Evolutionary conservation across 2,888 invertebrate genomes (phyloP), one percentile per base, ranked within the genome.

Genomic region (Andrena praecox): DNA sequence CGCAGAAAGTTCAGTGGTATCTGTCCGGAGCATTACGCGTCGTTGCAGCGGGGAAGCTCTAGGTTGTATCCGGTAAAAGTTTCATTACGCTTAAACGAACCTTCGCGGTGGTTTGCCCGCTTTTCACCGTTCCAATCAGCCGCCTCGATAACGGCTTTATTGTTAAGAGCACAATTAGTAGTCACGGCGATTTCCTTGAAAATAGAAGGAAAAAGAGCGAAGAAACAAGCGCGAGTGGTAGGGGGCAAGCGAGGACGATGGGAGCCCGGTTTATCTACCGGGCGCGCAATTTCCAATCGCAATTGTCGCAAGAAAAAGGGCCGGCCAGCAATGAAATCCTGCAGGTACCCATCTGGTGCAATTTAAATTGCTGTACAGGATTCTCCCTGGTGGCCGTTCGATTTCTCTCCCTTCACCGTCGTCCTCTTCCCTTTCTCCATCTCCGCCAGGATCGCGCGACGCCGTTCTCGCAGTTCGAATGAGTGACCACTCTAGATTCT

Each of bases 401-500:
- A 64, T 67, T 54, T 73, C 68, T 27, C 64, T 66, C 50, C 27
- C 24, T 56, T 54, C 29, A 29, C 42, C 68, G 27, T 16, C 20
- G 16, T 54, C n/a, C 50, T 59, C 12, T 20, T 35, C 12, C 35
- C 12, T 24, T 29, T 10, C 48, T 29, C 29, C n/a, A 33, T 20
- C 52, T 35, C 27, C 74, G 0, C 12, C 48, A 42, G 59, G 31
- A 16, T 64, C 59, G 67, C 52, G 48, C 16, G n/a, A 54, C 59
- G 31, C 33, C 71, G 60, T 72, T 79, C 77, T 82, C 73, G 82
- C 77, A 70, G 73, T 80, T 79, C 82, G 84, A 87, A 86, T 62
- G 80, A 83, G 82, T 77, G 77, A 70, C 84, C 72, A 52, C 73
- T 68, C 60, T 42, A 68, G 71, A 82, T 79, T 64, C 79, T 85